Evolutionary conservation across 53 echinoderm and acorn worm species (phyloP).

Genomic region (Paracentrotus lividus): DNA sequence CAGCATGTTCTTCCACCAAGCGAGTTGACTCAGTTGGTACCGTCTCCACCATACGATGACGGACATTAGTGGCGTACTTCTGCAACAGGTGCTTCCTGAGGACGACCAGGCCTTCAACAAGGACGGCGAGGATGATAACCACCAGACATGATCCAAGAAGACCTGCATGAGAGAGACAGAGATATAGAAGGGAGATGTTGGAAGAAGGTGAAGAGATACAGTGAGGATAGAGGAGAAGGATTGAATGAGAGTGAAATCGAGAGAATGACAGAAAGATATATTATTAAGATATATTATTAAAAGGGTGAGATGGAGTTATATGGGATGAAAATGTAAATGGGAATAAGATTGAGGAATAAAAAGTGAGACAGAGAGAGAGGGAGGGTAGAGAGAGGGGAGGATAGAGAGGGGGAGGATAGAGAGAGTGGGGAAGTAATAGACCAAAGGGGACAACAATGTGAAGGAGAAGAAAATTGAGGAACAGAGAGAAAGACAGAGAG

Average conservation of each 20-base stretch:
- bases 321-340: too few species aligned
- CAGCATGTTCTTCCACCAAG: constrained; percentile 58
- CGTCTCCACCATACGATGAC: constrained; percentile 38
- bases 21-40: constrained; percentile 1
- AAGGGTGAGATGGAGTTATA: too few species aligned
- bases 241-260: too few species aligned
- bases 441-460: background rate
- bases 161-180: constrained; percentile 19
- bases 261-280: too few species aligned
- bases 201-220: background rate
- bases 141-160: constrained; percentile 45
- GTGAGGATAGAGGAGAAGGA: too few species aligned
- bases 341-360: too few species aligned
- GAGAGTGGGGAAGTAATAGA: background rate
- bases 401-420: background rate
- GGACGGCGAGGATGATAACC: constrained; percentile 18
- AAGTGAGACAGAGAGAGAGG: background rate
- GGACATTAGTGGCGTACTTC: constrained; percentile 35
- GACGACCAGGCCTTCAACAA: constrained; percentile 61
- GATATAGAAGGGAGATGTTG: background rate
- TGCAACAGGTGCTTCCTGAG: constrained; percentile 3
- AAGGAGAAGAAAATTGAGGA: background rate
- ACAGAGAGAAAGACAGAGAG: background rate
- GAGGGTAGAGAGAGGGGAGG: too few species aligned
- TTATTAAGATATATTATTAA: too few species aligned